Conservation (phyloP, 2,797 vertebrate species). For the Eutrigla gurnardus region DNA sequence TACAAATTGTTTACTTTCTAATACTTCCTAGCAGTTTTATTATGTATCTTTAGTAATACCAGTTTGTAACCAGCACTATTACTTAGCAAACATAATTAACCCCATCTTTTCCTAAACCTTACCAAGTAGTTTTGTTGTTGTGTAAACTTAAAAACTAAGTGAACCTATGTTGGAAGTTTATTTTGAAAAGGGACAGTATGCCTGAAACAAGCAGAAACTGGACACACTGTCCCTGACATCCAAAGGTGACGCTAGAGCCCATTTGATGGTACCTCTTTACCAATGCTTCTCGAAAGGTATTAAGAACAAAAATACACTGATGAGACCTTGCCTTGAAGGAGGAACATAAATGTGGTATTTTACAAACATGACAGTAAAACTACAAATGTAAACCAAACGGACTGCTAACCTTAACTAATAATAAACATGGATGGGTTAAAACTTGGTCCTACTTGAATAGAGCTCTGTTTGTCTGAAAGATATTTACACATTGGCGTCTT, state of each 20-base stretch:
- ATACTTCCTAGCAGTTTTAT: no score
- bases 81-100: no score
- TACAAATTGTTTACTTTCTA: neutral
- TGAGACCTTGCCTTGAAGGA: neutral
- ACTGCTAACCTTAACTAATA: neutral
- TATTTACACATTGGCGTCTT: neutral
- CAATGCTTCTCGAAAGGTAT: neutral
- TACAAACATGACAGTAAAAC: no score
- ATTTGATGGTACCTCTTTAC: neutral
- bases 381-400: no score
- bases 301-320: neutral
- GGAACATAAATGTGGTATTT: neutral
- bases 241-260: neutral
- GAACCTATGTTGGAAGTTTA: no score
- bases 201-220: no score
- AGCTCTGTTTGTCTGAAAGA: neutral
- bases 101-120: neutral
- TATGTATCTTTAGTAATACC: neutral
- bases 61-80: neutral
- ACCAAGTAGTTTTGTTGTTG: no score
- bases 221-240: no score
- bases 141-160: no score
- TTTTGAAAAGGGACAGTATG: no score
- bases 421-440: neutral
- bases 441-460: no score